These are phyloP conservation scores for Botia kubotai DNA, from an alignment of 2,797 vertebrate genomes.

Conservation along the genomic window DNA sequence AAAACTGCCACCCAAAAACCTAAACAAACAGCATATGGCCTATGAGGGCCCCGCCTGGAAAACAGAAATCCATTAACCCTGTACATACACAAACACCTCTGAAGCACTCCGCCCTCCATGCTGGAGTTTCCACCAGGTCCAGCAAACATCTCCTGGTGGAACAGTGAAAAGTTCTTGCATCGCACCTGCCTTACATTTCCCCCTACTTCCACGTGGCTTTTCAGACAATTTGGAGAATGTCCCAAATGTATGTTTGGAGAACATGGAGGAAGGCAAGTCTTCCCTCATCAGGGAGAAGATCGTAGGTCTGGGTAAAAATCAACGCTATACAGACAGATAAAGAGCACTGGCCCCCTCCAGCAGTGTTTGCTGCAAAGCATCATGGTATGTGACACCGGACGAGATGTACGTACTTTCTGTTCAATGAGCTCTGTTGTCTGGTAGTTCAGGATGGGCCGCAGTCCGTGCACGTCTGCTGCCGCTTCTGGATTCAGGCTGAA, in stretches of 20 bases:
- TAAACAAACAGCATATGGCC: constrained; percentile 63
- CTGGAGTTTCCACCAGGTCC: constrained; percentile 27
- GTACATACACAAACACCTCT: constrained; percentile 15
- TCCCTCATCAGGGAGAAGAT: background rate
- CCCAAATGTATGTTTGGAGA: constrained; percentile 63
- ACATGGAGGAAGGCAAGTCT: background rate
- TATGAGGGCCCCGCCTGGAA: constrained; percentile 43
- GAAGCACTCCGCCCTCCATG: constrained; percentile 39
- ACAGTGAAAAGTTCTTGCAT: constrained; percentile 52
- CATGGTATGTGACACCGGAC: background rate
- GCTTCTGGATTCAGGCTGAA: constrained; percentile 86
- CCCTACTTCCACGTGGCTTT: constrained; percentile 61
- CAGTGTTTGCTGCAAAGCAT: background rate
- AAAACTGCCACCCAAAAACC: constrained; percentile 64
- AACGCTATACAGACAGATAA: background rate
- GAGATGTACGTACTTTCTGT: constrained; percentile 81
- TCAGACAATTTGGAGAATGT: constrained; percentile 67
- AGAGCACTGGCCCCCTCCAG: too few species aligned
- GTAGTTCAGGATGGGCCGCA: constrained; percentile 88
- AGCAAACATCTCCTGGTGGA: constrained; percentile 56
- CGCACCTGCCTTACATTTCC: constrained; percentile 60
- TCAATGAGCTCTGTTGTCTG: constrained; percentile 82
- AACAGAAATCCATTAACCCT: constrained; percentile 31
- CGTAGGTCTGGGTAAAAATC: background rate
- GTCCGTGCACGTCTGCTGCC: constrained; percentile 79